Base-by-base conservation (phyloP, 2,113 vertebrate species). In the Aythya baeri region DNA sequence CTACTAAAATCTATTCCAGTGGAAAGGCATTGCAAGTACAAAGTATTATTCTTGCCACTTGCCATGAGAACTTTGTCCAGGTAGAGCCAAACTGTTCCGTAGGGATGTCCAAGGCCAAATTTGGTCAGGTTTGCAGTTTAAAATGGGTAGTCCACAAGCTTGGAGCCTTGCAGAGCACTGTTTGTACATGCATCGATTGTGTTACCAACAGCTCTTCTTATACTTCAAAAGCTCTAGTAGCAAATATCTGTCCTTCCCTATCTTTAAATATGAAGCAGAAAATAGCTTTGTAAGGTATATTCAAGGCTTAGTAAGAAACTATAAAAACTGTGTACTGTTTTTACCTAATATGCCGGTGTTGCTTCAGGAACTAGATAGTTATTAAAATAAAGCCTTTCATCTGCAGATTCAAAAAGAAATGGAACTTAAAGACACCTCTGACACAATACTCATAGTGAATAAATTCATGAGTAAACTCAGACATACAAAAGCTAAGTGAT, bases 401-500 rank as follows among this genome's bases (percentile, higher is more conserved):
- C 83, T 84, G 63, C 74, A 68, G 61, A 86, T 75, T 91, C 43
- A 72, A 72, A 91, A 86, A 88, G 46, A 94, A 96, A 94, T 84
- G 65, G 61, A 93, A 89, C 2, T 6, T 86, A 77, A 86, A 94
- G 83, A 72, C 91, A 94, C 80, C 62, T 92, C 70, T 91, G 88
- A 92, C 89, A 92, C 95, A 91, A 91, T 72, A 68, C 38, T 83
- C 38, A 7, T 11, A 49, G 66, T 78, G 83, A 63, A 84, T 71
- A 61, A 93, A 68, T 8, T 81, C 81, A 52, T 46, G 77, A n/a
- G 86, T 75, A 93, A 93, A 97, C 31, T 77, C 77, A 81, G 73
- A 23, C 89, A 57, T 81, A 97, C 91, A 96, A 96, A 95, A 95
- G 91, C 65, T 91, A 93, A 94, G 95, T 89, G 83, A 93, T 92